Base-by-base conservation (phyloP, 1,140 invertebrate species). In the Berghia stephanieae region DNA sequence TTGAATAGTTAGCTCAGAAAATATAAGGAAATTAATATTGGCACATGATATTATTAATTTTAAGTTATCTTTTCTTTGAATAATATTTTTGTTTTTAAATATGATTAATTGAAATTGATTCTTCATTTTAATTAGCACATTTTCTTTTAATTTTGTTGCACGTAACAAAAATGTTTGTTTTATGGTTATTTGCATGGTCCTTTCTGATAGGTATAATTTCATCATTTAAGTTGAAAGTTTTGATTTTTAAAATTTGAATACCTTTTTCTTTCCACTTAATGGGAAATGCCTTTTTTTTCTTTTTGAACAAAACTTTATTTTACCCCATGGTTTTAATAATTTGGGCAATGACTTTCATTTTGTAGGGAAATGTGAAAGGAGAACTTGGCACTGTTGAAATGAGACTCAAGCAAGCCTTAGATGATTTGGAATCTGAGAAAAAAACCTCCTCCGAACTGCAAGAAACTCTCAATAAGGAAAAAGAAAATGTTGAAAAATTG, bases 341-440 rank as follows among this genome's bases (percentile, higher is more conserved):
- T n/a, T n/a, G n/a, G n/a, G n/a, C n/a, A n/a, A n/a, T n/a, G n/a
- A n/a, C n/a, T n/a, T n/a, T n/a, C n/a, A n/a, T n/a, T 6, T 18
- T 18, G 5, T 10, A 40, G 55, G 8, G n/a, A 3, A 21, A 36
- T n/a, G 27, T n/a, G n/a, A n/a, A n/a, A n/a, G n/a, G n/a, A n/a
- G 52, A 72, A n/a, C 24, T 18, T 1, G 55, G 43, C 13, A 5
- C 66, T 40, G 42, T 34, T 24, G 38, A 74, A 24, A 43, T 55
- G 27, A 40, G 63, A 10, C 60, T n/a, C n/a, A n/a, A n/a, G n/a
- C n/a, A n/a, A n/a, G n/a, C n/a, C n/a, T n/a, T n/a, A n/a, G n/a
- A 74, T 6, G 34, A 52, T 31, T 36, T 80, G 68, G 52, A 80
- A 36, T 18, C 49, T 24, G 36, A 49, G 24, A 44, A 60, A 36